Evolutionary conservation across 2,113 vertebrate species (phyloP), one percentile per base, ranked within the genome.

Genomic region (Nicator chloris): DNA sequence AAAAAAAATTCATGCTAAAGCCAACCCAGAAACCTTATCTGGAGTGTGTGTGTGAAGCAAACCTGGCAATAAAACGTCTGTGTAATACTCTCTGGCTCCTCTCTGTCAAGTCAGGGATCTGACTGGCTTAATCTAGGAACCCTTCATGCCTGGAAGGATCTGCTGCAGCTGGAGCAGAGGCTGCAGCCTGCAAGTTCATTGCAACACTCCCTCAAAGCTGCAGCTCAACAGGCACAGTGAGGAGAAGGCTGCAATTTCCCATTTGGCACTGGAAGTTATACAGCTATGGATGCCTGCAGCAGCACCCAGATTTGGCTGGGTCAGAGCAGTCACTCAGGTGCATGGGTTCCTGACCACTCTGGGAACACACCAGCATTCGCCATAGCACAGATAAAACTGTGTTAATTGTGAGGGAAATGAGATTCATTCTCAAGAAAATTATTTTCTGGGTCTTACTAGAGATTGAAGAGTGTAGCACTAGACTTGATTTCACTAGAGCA

Each of bases 11-110:
- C 27, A 18, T 17, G 24, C 45, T 86, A 88, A 92, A 90, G 80
- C 53, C 60, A 78, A 86, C 40, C 53, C 26, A 66, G 72, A 96
- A 83, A 30, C 35, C 72, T 95, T 96, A 96, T 90, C 90, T 81
- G 47, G 47, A 70, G 22, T 13, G 35, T 65, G 31, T 51, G n/a
- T n/a, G 65, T 81, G 24, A 69, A 65, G 78, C 66, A 90, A 94
- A 83, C 33, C 35, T 13, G 66, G 85, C 94, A 88, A 92, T 86
- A 94, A 96, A 95, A 80, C 0, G 16, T 24, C 63, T 72, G 77
- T 40, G 72, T 92, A 73, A 96, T 31, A 53, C 54, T 63, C 56
- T 78, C 22, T 61, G 94, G 85, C 85, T 76, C 84, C 89, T 83
- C 69, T 93, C 77, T 84, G 71, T 59, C 71, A 82, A 66, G 56